A percentile compares a stretch with the other conserved stretches of the same genome.
These are phyloP conservation scores for Ctenopoma multispine DNA, from an alignment of 2,797 vertebrate genomes.

Conservation along the genomic window DNA sequence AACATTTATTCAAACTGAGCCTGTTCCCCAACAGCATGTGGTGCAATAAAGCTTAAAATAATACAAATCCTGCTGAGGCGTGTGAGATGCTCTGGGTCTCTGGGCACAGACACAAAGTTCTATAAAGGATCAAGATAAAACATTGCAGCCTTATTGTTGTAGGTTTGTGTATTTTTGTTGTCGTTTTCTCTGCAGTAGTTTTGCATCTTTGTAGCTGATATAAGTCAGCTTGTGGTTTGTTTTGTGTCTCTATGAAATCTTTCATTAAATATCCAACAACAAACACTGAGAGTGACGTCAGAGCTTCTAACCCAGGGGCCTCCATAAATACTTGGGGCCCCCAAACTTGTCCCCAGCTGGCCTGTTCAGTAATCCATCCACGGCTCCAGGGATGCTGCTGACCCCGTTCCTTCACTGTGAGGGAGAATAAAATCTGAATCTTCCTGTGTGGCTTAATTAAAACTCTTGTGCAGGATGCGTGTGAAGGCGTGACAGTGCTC, in stretches of 20 bases:
- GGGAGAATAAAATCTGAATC: neutral
- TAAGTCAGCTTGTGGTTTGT: neutral
- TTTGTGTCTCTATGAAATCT: neutral
- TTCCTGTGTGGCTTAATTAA: conserved; percentile 3
- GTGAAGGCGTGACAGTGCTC: neutral
- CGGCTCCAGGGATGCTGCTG: too few relatives aligned
- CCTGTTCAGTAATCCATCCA: too few relatives aligned
- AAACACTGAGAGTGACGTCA: too few relatives aligned
- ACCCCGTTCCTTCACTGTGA: neutral
- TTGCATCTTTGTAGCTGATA: neutral
- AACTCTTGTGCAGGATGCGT: neutral
- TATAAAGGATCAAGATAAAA: too few relatives aligned
- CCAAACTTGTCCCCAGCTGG: neutral
- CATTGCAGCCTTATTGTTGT: too few relatives aligned
- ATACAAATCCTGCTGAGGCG: too few relatives aligned
- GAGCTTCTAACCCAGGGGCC: neutral
- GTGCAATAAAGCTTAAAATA: neutral
- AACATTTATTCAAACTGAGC: neutral
- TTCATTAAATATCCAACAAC: too few relatives aligned
- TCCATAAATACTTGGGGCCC: too few relatives aligned
- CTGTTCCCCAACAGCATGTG: neutral
- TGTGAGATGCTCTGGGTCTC: too few relatives aligned
- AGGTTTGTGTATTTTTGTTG: too few relatives aligned
- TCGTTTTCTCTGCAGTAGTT: too few relatives aligned
- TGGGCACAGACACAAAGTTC: too few relatives aligned